Conservation (phyloP, 2,797 vertebrate genomes). For the Anguilla obscura region DNA sequence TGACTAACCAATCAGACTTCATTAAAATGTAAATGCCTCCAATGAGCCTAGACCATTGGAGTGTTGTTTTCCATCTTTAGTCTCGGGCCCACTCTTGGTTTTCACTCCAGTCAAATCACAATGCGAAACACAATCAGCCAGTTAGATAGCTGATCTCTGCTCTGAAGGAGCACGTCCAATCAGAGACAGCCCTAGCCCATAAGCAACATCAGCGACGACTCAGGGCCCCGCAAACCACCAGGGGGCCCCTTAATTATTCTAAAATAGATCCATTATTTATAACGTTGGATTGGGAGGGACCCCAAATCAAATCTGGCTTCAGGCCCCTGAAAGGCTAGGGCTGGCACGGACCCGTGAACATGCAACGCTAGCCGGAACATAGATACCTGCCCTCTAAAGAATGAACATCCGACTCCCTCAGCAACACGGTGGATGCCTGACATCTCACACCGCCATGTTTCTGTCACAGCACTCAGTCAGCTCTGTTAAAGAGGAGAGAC, state of each 20-base stretch:
- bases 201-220: too few relatives aligned
- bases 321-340: too few relatives aligned
- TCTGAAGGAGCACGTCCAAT: background rate
- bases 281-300: too few relatives aligned
- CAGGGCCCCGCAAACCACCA: too few relatives aligned
- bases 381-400: background rate
- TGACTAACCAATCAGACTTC: background rate
- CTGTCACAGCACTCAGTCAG: background rate
- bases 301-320: too few relatives aligned
- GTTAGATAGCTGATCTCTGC: too few relatives aligned
- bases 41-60: background rate
- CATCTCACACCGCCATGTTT: background rate
- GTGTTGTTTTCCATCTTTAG: background rate
- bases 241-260: too few relatives aligned
- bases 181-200: too few relatives aligned
- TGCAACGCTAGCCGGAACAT: background rate
- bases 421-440: background rate
- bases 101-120: background rate
- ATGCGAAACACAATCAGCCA: background rate
- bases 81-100: background rate
- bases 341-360: too few relatives aligned
- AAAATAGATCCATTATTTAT: too few relatives aligned
- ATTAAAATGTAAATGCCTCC: background rate
- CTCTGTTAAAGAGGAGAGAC: too few relatives aligned
- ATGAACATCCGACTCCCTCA: background rate